Base-by-base conservation (phyloP, 2,888 invertebrate genomes). In the Pycnomerus fuliginosus region DNA sequence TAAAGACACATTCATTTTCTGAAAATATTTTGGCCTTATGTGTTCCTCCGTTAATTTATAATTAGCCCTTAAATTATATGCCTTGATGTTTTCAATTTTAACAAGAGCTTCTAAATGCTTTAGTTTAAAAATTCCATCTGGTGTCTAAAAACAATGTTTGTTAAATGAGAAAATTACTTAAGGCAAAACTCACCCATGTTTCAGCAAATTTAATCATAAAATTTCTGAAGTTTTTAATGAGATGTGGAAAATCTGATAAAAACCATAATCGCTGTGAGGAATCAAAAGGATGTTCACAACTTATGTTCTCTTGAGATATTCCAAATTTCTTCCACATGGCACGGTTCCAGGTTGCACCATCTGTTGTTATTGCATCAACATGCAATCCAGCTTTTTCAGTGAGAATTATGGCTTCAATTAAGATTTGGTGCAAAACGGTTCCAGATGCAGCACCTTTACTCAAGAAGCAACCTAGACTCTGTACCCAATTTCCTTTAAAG, bases 341-440 rank as follows among this genome's bases (percentile, higher is more conserved):
- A 8, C 50, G 17, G 30, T 54, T 53, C 48, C 50, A 52, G 7
- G 43, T 20, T 10, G 48, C 52, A 11, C 52, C 52, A 42, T 52
- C 52, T 16, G 38, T 44, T 16, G 39, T 35, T 3, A 52, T 25
- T n/a, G 44, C 43, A 42, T 51, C 47, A 15, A 53, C 22, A 25
- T 13, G 39, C 8, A 44, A 40, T 14, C 42, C 51, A n/a, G 49
- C 29, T 16, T 49, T 51, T 30, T 49, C 48, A 24, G 41, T 20
- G 4, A 48, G 30, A 16, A 45, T 39, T 10, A 48, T 34, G 23
- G 40, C 38, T 34, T 50, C 50, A 8, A 50, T 15, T 5, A 30
- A 3, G 5, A 30, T 3, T 5, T 30, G 10, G 28, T 37, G 13
- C 17, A 41, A 16, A 13, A 45, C 24, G 3, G 24, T 31, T 12